Base-by-base conservation (phyloP, 2,797 vertebrate species). In the Gallirallus australis region DNA sequence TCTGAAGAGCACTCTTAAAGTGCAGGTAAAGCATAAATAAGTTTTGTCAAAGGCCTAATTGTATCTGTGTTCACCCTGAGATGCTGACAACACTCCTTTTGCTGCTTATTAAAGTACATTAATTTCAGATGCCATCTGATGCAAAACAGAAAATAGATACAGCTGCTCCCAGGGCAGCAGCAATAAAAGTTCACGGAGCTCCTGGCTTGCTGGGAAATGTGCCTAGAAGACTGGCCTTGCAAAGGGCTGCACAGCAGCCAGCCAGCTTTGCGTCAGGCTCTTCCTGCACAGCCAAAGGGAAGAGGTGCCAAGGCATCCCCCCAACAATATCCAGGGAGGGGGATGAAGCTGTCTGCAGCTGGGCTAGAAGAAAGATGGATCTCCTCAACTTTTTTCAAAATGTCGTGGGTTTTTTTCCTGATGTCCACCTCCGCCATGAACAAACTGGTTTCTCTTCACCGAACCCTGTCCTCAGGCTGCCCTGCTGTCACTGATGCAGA, bases 11-110 rank as follows among this genome's bases (percentile, higher is more conserved):
- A 7, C 8, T 52, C 52, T 53, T 86, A 64, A 39, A 40, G 31
- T 18, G 28, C 75, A 64, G 53, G 61, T 88, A 80, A 82, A 91
- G 63, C 15, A 80, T 72, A 80, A 93, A 80, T 39, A 93, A 84
- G 61, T n/a, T 87, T 84, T 93, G 69, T 31, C 70, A 71, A 88
- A 84, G 85, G 66, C 86, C 64, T 94, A 60, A 65, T 65, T 70
- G n/a, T 83, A 31, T 60, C 61, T 87, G 69, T 90, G 63, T 40
- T 95, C 45, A 77, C 30, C 19, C 52, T 7, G 27, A 93, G 80
- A 85, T 56, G 75, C 85, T 93, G 93, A 90, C 76, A 96, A 73
- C 78, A 82, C 63, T 14, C 35, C 54, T 91, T 96, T 97, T 94
- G 64, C 35, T 73, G 24, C 83, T 96, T 92, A 93, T 61, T 81